phyloP scores from a whole-genome alignment of 2,888 invertebrate genomes.

The Caenorhabditis panamensis region DNA sequence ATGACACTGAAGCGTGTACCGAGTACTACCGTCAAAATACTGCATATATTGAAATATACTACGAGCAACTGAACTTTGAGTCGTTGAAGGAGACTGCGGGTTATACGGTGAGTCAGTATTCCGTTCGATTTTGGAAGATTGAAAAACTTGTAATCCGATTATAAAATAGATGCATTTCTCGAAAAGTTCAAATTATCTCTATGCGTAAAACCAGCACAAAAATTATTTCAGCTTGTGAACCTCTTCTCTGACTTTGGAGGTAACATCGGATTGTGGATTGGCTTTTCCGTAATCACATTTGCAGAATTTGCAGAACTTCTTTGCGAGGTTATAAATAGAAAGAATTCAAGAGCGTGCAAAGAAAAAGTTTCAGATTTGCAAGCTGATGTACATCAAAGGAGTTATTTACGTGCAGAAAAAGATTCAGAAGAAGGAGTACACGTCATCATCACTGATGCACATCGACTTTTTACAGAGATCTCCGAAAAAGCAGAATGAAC shows the following conservation, averaged over 20 bases:
- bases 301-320: constrained; percentile 69
- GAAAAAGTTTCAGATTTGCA: constrained; percentile 37
- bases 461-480: constrained; percentile 46
- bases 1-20: constrained; percentile 78
- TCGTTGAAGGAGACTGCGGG: constrained; percentile 80
- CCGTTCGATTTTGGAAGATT: neutral
- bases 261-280: constrained; percentile 81
- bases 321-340: constrained; percentile 52
- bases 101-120: constrained; percentile 76
- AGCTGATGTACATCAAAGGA: constrained; percentile 40
- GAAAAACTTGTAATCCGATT: constrained; percentile 18
- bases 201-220: constrained; percentile 3
- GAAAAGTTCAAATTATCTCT: constrained; percentile 40
- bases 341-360: too few relatives aligned
- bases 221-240: constrained; percentile 77
- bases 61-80: constrained; percentile 81
- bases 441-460: constrained; percentile 38
- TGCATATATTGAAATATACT: constrained; percentile 81
- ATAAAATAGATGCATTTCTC: neutral
- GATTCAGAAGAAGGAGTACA: constrained; percentile 47
- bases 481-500: constrained; percentile 29
- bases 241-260: constrained; percentile 81
- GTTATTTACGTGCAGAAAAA: constrained; percentile 35
- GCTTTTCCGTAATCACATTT: constrained; percentile 79
- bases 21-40: constrained; percentile 80